Base-by-base conservation (phyloP, 2,797 vertebrate genomes). In the Limnodromus scolopaceus region DNA sequence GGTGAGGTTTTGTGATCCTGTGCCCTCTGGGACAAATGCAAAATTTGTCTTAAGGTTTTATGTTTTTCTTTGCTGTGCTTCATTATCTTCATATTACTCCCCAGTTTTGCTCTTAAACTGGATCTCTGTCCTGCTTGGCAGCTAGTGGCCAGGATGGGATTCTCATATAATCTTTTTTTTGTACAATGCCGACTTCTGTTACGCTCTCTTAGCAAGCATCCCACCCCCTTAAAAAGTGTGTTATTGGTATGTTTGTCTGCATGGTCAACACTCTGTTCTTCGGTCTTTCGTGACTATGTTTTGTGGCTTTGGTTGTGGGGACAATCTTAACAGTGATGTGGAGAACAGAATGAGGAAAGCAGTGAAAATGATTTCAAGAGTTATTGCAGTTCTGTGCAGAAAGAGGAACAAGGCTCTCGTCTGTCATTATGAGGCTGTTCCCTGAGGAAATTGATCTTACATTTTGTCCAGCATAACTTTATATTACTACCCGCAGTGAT, bases 1-100 rank as follows among this genome's bases (percentile, higher is more conserved):
- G 89, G 92, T 92, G 92, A 96, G 81, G 43, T 41, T 87, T 78
- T 60, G 75, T 94, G 91, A 95, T 89, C 96, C 72, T 61, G 39
- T 93, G 81, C 78, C 72, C 78, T 78, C 66, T 49, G 66, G 71
- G 45, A 89, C 87, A 92, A 64, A 93, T 78, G 71, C 68, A 91
- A 41, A 79, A 87, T 80, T 89, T 75, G 4, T 85, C 84, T 89
- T 27, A 28, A 70, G 60, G 46, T 36, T 93, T 70, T 48, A 18
- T 85, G 51, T 78, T 96, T 92, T 92, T 45, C 81, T 94, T 93
- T 77, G 41, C 78, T 83, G 41, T 71, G 71, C 68, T 92, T 95
- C 15, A 4, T 93, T 95, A n/a, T 87, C 75, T 83, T 92, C 49
- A 11, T 66, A 8, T 87, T 91, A 39, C 48, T 71, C 46, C 57